Conservation (phyloP, 2,797 vertebrate genomes). For the Ctenosaura bakeri region DNA sequence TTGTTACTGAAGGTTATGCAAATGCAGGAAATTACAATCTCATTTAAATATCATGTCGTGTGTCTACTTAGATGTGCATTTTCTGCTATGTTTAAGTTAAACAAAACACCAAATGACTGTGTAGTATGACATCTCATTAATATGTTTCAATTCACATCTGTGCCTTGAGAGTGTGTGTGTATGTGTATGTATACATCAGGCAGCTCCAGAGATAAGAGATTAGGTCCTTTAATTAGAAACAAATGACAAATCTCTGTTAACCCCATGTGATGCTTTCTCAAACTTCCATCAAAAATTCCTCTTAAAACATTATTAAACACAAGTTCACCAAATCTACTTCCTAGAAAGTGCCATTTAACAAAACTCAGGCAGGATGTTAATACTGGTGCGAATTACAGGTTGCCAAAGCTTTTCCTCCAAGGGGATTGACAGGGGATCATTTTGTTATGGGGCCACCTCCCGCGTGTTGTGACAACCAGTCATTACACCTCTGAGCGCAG, state of each 20-base stretch:
- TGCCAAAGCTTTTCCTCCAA: conserved; percentile 92
- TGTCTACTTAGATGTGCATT: conserved; percentile 85
- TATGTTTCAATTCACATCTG: conserved; percentile 91
- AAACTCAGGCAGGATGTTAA: conserved; percentile 92
- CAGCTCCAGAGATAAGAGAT: conserved; percentile 94
- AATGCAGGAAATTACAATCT: conserved; percentile 82
- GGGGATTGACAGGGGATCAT: conserved; percentile 99
- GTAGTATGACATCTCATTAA: conserved; percentile 88
- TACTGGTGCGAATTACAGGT: conserved; percentile 96
- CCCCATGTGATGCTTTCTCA: conserved; percentile 87
- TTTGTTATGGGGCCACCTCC: conserved; percentile 97
- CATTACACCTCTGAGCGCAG: conserved; percentile 95
- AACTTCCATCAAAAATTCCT: conserved; percentile 90
- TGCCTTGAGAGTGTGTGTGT: conserved; percentile 89
- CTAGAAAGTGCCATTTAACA: conserved; percentile 99
- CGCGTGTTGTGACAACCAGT: conserved; percentile 99
- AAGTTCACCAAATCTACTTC: conserved; percentile 98
- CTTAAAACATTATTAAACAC: conserved; percentile 95
- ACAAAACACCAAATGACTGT: conserved; percentile 87
- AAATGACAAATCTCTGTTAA: conserved; percentile 99
- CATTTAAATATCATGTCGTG: conserved; percentile 81
- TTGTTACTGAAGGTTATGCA: conserved; percentile 81
- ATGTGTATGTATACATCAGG: conserved; percentile 85
- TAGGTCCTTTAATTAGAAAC: conserved; percentile 93
- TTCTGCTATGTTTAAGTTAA: conserved; percentile 89